Evolutionary conservation across 2,888 invertebrate genomes (phyloP).

Genomic region (Drosophila testacea): DNA sequence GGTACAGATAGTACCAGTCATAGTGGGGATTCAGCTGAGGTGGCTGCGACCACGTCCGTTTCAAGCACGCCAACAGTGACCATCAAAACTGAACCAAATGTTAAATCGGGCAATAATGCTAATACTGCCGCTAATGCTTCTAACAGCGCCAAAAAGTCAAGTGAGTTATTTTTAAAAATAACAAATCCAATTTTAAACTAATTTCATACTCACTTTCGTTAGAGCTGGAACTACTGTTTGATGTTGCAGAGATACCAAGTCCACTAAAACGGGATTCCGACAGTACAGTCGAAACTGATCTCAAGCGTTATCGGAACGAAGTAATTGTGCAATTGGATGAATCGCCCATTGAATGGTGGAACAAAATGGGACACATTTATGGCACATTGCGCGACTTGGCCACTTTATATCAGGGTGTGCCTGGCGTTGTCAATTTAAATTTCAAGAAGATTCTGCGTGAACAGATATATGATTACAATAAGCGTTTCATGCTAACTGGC

Average conservation of each 20-base stretch:
- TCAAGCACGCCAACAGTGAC: conserved; percentile 43
- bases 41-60: conserved; percentile 42
- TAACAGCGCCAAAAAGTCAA: conserved; percentile 61
- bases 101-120: conserved; percentile 31
- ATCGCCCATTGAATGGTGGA: conserved; percentile 84
- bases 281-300: conserved; percentile 79
- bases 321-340: conserved; percentile 82
- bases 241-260: conserved; percentile 69
- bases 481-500: conserved; percentile 81
- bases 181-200: conserved; percentile 3
- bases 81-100: conserved; percentile 65
- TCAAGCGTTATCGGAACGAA: conserved; percentile 82
- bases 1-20: conserved; percentile 32
- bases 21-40: conserved; percentile 48
- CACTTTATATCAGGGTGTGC: conserved; percentile 81
- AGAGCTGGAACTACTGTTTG: conserved; percentile 83
- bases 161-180: conserved; percentile 41
- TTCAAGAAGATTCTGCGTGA: conserved; percentile 79
- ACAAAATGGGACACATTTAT: conserved; percentile 81
- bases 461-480: conserved; percentile 81
- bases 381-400: conserved; percentile 79
- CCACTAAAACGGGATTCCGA: conserved; percentile 58
- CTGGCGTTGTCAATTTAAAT: conserved; percentile 82
- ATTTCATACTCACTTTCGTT: conserved; percentile 2
- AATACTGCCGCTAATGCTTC: neutral